A percentile compares a stretch with the other conserved stretches of the same genome.
Conservation (phyloP, 2,113 vertebrate genomes). For the Acinonyx jubatus region DNA sequence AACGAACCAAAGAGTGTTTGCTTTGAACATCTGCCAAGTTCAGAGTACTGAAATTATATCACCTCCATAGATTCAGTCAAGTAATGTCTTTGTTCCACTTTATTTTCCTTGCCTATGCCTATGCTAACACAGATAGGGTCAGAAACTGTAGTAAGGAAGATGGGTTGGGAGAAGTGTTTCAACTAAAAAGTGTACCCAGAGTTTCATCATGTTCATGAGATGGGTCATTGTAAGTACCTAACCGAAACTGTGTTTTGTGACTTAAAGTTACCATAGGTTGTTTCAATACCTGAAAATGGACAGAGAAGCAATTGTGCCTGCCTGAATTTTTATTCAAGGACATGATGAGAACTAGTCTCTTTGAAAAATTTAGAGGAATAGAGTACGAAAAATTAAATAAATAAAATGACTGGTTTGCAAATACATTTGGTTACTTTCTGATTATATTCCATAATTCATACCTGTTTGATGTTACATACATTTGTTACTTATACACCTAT, state of each 20-base stretch:
- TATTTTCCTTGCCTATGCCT: background rate
- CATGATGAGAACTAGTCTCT: background rate
- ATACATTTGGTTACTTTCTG: background rate
- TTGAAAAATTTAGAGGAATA: background rate
- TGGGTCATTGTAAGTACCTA: background rate
- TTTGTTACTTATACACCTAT: background rate
- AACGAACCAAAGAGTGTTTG: background rate
- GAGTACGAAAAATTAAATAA: background rate
- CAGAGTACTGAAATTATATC: background rate
- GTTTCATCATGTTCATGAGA: background rate
- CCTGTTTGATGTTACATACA: background rate
- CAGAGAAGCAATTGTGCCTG: background rate
- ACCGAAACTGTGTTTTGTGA: background rate
- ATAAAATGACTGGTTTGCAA: background rate
- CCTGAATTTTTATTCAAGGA: background rate
- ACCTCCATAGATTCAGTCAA: background rate
- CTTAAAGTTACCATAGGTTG: background rate
- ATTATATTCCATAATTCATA: background rate
- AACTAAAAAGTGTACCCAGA: background rate
- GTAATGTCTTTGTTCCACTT: background rate
- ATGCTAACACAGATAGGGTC: background rate
- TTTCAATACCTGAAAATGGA: background rate
- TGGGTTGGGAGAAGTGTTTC: background rate
- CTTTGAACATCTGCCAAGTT: background rate
- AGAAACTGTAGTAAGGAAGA: background rate